phyloP scores from a whole-genome alignment of 2,888 invertebrate genomes.

The Frankliniella fusca region DNA sequence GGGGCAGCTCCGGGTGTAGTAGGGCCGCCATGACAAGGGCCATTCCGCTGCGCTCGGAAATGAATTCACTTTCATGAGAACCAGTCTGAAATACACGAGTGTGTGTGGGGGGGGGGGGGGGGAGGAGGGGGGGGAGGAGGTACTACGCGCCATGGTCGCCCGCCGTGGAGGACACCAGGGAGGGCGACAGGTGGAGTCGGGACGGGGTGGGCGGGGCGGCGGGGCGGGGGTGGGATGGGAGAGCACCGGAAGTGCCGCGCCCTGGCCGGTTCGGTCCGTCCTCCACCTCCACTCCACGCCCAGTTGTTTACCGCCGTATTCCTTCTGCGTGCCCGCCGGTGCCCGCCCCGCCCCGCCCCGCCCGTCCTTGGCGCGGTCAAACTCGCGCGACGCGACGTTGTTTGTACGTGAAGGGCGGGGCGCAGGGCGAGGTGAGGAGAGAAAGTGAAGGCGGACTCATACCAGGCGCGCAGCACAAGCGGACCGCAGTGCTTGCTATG shows the following conservation, averaged over 20 bases:
- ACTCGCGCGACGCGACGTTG: too few species aligned
- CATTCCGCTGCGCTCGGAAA: neutral
- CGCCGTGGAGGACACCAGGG: neutral
- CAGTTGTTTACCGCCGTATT: neutral
- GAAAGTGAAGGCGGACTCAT: too few species aligned
- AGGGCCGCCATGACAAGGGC: neutral
- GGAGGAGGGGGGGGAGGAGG: neutral
- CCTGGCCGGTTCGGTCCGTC: neutral
- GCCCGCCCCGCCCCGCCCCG: too few species aligned
- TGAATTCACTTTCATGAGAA: slow-evolving; percentile 21
- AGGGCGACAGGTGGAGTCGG: neutral
- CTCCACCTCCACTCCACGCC: neutral
- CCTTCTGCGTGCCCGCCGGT: neutral
- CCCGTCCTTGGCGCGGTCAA: too few species aligned
- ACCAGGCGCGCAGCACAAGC: too few species aligned
- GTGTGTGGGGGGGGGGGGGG: neutral
- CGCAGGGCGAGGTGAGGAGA: too few species aligned
- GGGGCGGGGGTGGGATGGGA: neutral
- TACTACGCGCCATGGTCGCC: neutral
- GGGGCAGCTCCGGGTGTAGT: neutral
- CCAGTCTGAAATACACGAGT: neutral
- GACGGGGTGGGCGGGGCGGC: neutral
- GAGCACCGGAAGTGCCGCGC: neutral
- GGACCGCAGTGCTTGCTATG: too few species aligned
- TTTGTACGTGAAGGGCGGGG: too few species aligned